Conservation (phyloP, 2,797 vertebrate species). For the Nasua narica region DNA sequence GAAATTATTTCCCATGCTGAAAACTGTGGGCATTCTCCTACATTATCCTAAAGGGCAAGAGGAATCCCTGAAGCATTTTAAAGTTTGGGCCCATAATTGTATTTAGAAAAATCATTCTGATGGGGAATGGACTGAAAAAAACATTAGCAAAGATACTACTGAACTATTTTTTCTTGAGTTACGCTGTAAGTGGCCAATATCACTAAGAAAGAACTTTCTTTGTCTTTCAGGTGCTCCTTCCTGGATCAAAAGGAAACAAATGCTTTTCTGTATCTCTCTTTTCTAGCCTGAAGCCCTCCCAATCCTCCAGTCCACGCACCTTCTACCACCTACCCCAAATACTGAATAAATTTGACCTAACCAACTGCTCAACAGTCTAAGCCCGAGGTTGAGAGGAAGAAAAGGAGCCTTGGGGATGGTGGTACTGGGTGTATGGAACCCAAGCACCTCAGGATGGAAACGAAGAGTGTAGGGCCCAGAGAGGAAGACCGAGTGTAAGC, state of each 20-base stretch:
- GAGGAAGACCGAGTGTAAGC: not conserved
- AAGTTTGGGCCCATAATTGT: not conserved
- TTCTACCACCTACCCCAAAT: not conserved
- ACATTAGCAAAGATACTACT: not conserved
- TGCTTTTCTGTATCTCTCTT: not conserved
- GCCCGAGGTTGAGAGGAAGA: not conserved
- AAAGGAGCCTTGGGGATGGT: not conserved
- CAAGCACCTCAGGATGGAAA: not conserved
- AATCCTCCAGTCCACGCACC: not conserved
- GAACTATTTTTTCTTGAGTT: not conserved
- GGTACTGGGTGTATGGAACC: fast-evolving
- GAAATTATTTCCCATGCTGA: too few relatives aligned
- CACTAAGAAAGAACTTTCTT: not conserved
- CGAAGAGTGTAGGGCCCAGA: not conserved
- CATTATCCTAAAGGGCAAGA: not conserved
- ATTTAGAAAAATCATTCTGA: not conserved
- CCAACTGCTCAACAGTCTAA: not conserved
- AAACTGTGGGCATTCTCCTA: not conserved
- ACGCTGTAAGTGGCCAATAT: not conserved
- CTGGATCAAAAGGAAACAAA: not conserved
- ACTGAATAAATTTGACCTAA: not conserved
- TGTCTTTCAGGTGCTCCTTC: not conserved
- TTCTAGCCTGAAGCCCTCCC: not conserved
- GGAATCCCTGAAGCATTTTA: not conserved
- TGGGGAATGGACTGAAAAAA: not conserved